Percentiles rank a stretch among this genome's conserved stretches.
Conservation (phyloP, 2,888 invertebrate genomes). For the Volucella inflata region DNA sequence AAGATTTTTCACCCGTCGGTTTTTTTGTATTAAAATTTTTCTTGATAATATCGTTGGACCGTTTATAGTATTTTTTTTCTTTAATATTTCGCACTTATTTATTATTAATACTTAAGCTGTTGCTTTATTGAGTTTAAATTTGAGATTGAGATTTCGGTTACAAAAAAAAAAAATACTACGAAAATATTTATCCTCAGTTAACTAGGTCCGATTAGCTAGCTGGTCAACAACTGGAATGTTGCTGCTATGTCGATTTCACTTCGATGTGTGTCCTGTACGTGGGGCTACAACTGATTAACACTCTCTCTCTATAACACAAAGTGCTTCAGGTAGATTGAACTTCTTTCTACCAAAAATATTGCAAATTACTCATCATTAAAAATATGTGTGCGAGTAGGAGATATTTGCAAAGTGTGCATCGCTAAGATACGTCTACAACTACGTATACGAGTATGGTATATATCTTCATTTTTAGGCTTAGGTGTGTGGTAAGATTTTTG, state of each 20-base stretch:
- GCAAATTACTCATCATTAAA: slow-evolving; percentile 65
- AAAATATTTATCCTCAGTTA: slow-evolving; percentile 74
- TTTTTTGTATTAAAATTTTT: slow-evolving; percentile 14
- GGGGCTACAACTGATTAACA: slow-evolving; percentile 71
- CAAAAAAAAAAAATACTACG: slow-evolving; percentile 37
- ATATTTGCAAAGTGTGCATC: not conserved
- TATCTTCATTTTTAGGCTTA: not conserved
- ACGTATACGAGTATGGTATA: not conserved
- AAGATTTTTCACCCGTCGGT: slow-evolving; percentile 25
- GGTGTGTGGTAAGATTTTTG: not conserved
- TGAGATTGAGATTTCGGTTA: slow-evolving; percentile 23
- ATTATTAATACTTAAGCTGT: slow-evolving; percentile 45
- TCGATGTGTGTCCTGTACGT: slow-evolving; percentile 70
- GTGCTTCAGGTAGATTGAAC: slow-evolving; percentile 67
- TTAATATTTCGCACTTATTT: slow-evolving; percentile 65
- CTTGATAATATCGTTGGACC: slow-evolving; percentile 60
- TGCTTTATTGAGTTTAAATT: slow-evolving; percentile 7
- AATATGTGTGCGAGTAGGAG: slow-evolving; percentile 1
- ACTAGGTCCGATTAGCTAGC: slow-evolving; percentile 80
- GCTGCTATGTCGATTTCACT: slow-evolving; percentile 71
- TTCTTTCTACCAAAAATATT: slow-evolving; percentile 64
- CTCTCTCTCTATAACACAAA: slow-evolving; percentile 54
- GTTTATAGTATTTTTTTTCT: slow-evolving; percentile 38
- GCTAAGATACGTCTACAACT: no score
- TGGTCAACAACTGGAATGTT: slow-evolving; percentile 84